Percentiles rank a stretch among this genome's conserved stretches.
phyloP scores from a whole-genome alignment of 2,113 vertebrate species.

The Centropus unirufus region DNA sequence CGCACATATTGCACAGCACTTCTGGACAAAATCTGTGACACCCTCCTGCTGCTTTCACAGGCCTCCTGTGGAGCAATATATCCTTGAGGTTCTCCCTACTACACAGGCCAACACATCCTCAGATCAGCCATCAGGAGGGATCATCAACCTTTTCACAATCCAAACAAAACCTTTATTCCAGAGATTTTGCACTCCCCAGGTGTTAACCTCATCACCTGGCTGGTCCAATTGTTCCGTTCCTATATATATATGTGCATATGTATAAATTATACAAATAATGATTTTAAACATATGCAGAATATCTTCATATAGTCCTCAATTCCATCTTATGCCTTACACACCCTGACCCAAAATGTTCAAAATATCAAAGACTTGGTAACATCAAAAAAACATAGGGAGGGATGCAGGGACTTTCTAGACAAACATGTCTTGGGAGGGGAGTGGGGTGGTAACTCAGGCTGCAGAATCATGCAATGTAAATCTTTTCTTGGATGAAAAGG shows the following conservation, averaged over 20 bases:
- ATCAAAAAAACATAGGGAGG: too few species aligned
- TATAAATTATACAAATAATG: background rate
- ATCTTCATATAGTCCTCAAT: background rate
- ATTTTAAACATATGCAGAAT: background rate
- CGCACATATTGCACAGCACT: accelerated
- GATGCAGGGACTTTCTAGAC: background rate
- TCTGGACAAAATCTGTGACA: accelerated
- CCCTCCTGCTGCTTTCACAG: accelerated
- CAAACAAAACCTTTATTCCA: background rate
- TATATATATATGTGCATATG: background rate
- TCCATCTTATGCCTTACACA: background rate
- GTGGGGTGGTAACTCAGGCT: background rate
- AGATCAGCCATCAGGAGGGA: background rate
- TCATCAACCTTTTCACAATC: background rate
- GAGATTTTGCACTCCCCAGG: background rate
- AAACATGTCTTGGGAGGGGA: background rate
- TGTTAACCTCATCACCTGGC: background rate
- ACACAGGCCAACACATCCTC: accelerated
- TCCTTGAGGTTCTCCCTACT: accelerated
- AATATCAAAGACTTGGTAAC: background rate
- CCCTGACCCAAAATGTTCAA: background rate
- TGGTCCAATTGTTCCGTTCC: background rate
- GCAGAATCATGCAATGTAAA: background rate
- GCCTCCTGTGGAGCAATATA: accelerated
- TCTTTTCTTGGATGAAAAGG: background rate